Evolutionary conservation across 2,113 vertebrate species (phyloP).

Genomic region (Regulus satrapa): DNA sequence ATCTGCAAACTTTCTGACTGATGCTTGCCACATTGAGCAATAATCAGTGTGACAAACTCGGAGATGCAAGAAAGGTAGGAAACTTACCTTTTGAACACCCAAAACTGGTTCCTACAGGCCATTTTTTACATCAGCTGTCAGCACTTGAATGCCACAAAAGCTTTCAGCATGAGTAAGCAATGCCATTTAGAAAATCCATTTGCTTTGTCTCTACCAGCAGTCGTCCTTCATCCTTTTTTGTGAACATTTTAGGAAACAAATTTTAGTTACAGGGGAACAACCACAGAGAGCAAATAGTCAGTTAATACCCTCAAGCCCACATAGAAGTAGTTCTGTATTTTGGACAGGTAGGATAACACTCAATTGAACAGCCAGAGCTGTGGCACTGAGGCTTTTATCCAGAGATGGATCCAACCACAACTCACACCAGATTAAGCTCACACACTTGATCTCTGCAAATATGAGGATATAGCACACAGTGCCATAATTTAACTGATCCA

Average conservation of each 20-base stretch:
- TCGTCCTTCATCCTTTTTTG: neutral
- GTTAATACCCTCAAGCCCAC: neutral
- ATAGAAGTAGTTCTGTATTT: neutral
- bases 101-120: neutral
- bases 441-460: neutral
- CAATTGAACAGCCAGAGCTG: neutral
- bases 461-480: neutral
- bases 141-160: constrained; percentile 17
- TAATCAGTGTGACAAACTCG: accelerated
- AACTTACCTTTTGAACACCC: neutral
- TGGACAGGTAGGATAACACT: neutral
- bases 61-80: neutral
- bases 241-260: neutral
- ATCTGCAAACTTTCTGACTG: neutral
- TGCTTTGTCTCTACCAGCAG: neutral
- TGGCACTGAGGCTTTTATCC: neutral
- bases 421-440: neutral
- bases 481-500: neutral
- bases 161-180: constrained; percentile 38
- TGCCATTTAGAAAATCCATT: constrained; percentile 25
- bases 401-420: neutral
- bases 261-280: neutral
- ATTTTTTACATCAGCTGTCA: neutral
- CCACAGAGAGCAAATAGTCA: neutral
- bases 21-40: neutral